phyloP scores from a whole-genome alignment of 2,113 vertebrate species.

The Lycaon pictus region DNA sequence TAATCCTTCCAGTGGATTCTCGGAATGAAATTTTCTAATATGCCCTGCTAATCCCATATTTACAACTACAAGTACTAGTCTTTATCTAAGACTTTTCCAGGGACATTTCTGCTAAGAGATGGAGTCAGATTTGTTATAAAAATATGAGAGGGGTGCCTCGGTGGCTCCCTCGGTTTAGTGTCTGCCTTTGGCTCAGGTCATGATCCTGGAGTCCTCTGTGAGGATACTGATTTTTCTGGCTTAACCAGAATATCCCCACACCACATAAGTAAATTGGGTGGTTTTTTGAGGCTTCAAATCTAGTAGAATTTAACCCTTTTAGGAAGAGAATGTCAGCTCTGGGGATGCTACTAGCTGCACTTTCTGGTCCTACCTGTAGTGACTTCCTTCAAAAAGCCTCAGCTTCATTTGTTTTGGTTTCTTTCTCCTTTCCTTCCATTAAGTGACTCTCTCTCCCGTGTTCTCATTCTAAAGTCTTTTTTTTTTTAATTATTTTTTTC shows the following conservation, averaged over 20 bases:
- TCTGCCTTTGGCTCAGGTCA: no score
- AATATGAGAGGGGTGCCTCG: neutral
- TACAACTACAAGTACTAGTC: neutral
- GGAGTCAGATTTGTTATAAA: constrained; percentile 3
- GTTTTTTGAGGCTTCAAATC: neutral
- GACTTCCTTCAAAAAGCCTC: neutral
- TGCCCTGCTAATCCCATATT: neutral
- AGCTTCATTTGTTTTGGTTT: neutral
- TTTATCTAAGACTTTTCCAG: neutral
- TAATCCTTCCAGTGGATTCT: neutral
- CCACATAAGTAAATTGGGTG: neutral
- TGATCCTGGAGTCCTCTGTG: neutral
- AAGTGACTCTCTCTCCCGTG: neutral
- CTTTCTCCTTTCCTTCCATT: neutral
- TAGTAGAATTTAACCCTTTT: neutral
- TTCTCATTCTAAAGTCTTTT: neutral
- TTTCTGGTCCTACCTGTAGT: neutral
- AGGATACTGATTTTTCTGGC: neutral
- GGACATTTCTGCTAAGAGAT: neutral
- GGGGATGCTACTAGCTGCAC: neutral
- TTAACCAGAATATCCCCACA: neutral
- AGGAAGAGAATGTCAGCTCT: neutral
- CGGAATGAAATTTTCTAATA: neutral
- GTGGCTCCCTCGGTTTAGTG: no score
- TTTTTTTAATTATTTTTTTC: no score